Evolutionary conservation across 1,140 invertebrate genomes (phyloP), one percentile per base, ranked within the genome.

Genomic region (Drosophila virilis): DNA sequence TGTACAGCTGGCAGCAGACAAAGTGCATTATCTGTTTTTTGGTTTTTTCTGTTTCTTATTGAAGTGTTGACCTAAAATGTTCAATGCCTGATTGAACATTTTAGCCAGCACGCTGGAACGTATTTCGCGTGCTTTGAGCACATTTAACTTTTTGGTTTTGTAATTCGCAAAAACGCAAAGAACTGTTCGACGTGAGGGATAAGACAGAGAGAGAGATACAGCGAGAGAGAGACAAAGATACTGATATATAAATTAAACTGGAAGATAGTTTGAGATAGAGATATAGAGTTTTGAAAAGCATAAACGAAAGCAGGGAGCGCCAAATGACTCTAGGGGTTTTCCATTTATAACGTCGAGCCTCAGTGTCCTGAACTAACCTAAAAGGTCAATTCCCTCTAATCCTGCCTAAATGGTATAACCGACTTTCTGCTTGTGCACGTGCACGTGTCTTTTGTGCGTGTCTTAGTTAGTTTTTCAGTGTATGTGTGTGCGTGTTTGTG

Each of bases 161-260:
- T 86, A 92, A 92, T 92, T 92, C 91, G 89, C 91, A 92, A 92
- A 92, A 92, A 92, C 91, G 91, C 91, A 92, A 91, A 91, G 91
- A 92, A 91, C 83, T 91, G 84, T 80, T 88, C 62, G 80, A 67
- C 52, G 75, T 83, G 69, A 83, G 52, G 60, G 64, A 83, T 60
- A 79, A 74, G 60, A 73, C 40, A 69, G 50, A 75, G 38, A 73
- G 12, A 59, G 43, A 74, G 9, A 68, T 17, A 17, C 17, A 17
- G 17, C 17, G 2, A 58, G 37, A 75, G 6, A 76, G 28, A 72
- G 22, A 72, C 37, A 71, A 45, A 73, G 35, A 65, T 51, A 52
- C 32, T 54, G n/a, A 50, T 45, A 74, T 71, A 60, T 58, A 80
- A 78, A 42, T 69, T 38, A 71, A 40, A 65, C 22, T 13, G 28